phyloP scores from a whole-genome alignment of 2,797 vertebrate genomes.

The Tragelaphus eurycerus region DNA sequence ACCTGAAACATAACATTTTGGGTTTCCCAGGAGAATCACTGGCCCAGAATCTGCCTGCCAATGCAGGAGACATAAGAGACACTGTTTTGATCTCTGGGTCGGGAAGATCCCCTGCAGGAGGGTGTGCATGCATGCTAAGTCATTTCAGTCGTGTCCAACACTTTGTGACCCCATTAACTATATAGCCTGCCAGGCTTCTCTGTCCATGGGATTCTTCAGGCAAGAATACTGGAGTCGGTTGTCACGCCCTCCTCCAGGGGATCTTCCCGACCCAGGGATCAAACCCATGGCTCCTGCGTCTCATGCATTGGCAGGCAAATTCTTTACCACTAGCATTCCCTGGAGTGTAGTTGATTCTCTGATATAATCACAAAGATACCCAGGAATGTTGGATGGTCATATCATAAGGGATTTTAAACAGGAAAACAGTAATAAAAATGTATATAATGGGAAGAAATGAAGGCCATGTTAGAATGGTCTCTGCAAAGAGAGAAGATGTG shows the following conservation, averaged over 20 bases:
- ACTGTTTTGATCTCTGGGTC: background rate
- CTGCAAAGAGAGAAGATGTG: background rate
- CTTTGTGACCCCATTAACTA: background rate
- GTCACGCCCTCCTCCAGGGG: background rate
- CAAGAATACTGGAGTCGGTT: background rate
- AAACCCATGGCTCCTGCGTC: background rate
- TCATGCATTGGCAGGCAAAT: background rate
- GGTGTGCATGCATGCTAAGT: background rate
- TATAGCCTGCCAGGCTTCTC: background rate
- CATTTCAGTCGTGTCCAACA: background rate
- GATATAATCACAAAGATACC: background rate
- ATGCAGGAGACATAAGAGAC: background rate
- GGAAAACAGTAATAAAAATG: constrained; percentile 3
- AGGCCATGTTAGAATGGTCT: background rate
- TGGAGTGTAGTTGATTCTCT: background rate
- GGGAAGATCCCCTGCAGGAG: background rate
- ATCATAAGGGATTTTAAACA: background rate
- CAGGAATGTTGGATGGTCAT: background rate
- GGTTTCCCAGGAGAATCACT: background rate
- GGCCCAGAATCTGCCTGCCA: background rate
- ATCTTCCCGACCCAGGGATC: background rate
- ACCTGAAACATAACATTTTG: background rate
- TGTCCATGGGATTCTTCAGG: background rate
- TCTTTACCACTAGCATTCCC: background rate
- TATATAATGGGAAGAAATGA: background rate